Conservation (phyloP, 2,888 invertebrate genomes). For the Sinopyrophorus schimmeli region DNA sequence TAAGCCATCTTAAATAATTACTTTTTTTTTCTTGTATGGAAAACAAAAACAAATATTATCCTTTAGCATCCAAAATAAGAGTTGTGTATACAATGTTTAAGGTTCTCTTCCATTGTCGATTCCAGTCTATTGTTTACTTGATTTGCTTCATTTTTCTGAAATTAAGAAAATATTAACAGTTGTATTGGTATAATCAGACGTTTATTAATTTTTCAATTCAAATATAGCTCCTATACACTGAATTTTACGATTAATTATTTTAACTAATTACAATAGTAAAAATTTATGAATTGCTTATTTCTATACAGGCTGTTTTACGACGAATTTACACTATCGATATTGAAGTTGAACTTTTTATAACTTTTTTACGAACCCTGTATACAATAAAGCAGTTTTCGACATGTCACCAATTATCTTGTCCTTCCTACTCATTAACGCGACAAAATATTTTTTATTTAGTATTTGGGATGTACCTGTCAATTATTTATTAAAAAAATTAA, state of each 20-base stretch:
- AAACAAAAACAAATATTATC: slow-evolving; percentile 2
- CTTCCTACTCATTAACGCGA: no score
- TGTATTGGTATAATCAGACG: not conserved
- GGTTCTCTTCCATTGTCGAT: slow-evolving; percentile 18
- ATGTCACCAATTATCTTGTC: no score
- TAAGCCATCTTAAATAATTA: slow-evolving; percentile 1
- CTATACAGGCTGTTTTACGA: no score
- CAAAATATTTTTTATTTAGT: no score
- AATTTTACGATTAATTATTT: not conserved
- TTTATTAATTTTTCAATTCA: not conserved
- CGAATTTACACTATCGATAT: no score
- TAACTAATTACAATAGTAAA: not conserved
- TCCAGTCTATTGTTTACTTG: slow-evolving; percentile 21
- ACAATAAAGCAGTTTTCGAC: no score
- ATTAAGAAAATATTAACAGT: slow-evolving; percentile 4
- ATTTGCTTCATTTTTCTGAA: slow-evolving; percentile 20
- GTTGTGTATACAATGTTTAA: slow-evolving; percentile 19
- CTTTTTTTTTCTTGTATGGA: not conserved
- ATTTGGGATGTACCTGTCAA: no score
- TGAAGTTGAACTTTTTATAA: no score
- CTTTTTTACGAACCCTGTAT: no score
- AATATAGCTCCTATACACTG: not conserved
- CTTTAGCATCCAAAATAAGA: slow-evolving; percentile 26
- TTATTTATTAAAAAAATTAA: no score
- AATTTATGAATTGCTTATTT: no score